Conservation (phyloP, 2,113 vertebrate genomes). For the Chascanopsetta lugubris region DNA sequence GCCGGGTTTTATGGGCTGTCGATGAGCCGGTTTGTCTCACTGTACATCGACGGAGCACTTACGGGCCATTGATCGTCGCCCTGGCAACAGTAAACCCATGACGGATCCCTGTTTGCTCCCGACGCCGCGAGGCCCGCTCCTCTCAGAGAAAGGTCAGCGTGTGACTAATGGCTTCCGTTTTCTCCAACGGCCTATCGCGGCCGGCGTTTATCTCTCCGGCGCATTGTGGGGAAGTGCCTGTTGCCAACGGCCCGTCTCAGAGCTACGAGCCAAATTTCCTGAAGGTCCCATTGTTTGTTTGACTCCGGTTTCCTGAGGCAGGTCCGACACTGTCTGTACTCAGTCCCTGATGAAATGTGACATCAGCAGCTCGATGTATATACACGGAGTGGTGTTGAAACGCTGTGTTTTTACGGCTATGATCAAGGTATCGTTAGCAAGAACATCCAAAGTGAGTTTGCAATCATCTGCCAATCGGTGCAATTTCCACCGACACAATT, state of each 20-base stretch:
- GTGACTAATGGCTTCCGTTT: conserved; percentile 78
- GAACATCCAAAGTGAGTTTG: no score
- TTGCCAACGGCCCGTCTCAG: conserved; percentile 37
- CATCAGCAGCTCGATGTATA: neutral
- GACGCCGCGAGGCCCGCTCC: conserved; percentile 44
- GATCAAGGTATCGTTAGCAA: no score
- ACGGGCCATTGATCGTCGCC: neutral
- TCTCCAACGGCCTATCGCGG: conserved; percentile 63
- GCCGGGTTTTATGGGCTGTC: neutral
- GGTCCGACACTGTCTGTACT: conserved; percentile 15
- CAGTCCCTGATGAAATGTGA: neutral
- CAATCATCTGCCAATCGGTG: no score
- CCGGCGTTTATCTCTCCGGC: conserved; percentile 70
- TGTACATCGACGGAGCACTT: neutral
- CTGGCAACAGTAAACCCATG: neutral
- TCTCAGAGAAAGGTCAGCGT: conserved; percentile 65
- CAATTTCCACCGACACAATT: no score
- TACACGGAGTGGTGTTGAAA: no score
- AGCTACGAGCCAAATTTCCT: conserved; percentile 56
- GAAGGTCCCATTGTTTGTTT: conserved; percentile 68
- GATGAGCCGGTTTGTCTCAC: neutral
- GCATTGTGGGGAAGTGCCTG: conserved; percentile 75
- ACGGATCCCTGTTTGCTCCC: conserved; percentile 20
- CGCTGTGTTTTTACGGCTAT: no score
- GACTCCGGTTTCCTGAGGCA: conserved; percentile 31